Conservation (phyloP, 2,113 vertebrate species). For the Gymnocephalus cernua region DNA sequence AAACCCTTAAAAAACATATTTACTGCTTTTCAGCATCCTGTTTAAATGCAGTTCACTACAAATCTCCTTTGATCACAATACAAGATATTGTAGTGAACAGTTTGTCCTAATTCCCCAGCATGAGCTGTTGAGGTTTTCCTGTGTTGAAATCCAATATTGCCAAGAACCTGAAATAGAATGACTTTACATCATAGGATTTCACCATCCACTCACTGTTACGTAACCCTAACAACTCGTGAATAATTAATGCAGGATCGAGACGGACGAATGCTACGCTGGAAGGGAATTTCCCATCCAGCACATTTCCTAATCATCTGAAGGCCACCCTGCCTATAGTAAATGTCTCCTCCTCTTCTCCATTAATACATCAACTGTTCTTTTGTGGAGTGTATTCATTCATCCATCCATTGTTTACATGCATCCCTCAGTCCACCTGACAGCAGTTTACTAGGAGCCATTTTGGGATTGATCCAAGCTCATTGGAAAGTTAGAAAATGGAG, state of each 20-base stretch:
- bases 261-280: slow-evolving; percentile 16
- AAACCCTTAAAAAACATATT: background rate
- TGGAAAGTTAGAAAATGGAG: slow-evolving; percentile 8
- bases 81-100: background rate
- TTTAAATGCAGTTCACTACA: background rate
- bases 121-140: slow-evolving; percentile 21
- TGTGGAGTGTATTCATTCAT: slow-evolving; percentile 11
- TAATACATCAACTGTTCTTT: slow-evolving; percentile 46
- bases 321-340: slow-evolving; percentile 12
- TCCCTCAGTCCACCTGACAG: background rate
- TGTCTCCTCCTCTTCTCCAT: slow-evolving; percentile 10
- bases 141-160: slow-evolving; percentile 14
- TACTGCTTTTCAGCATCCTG: background rate
- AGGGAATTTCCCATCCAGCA: slow-evolving; percentile 48
- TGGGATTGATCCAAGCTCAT: slow-evolving; percentile 14
- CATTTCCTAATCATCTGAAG: slow-evolving; percentile 32
- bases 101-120: slow-evolving; percentile 10
- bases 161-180: slow-evolving; percentile 47
- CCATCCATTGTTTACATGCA: background rate
- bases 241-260: slow-evolving; percentile 53
- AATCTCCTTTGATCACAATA: background rate
- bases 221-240: slow-evolving; percentile 58
- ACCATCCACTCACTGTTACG: slow-evolving; percentile 55
- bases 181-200: slow-evolving; percentile 39
- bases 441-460: slow-evolving; percentile 12